Evolutionary conservation across 1,140 invertebrate species (phyloP), one percentile per base, ranked within the genome.

Genomic region (Rhyzopertha dominica): DNA sequence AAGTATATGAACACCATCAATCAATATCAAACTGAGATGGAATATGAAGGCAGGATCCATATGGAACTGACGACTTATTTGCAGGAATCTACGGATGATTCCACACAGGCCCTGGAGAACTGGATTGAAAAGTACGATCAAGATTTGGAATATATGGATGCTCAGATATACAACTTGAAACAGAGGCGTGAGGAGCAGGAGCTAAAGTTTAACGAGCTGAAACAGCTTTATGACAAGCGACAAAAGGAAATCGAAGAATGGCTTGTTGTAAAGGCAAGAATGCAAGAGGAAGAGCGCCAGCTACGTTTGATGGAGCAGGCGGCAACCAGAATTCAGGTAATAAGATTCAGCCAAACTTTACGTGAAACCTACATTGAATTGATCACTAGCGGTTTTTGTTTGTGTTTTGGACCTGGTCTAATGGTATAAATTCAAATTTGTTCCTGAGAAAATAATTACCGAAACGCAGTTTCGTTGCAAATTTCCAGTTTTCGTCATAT

Each of bases 71-170:
- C 16, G 13, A 31, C 10, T 10, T 1, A 41, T 41, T 20, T 41
- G 4, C 23, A 40, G 25, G 34, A 39, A 28, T 46, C 18, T 30
- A 18, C 40, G 9, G 35, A 46, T 10, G 26, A 46, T 9, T 39
- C 17, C 16, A 5, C n/a, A 3, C 16, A 38, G 18, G 36, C 23
- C 5, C n/a, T 41, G 7, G 29, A 47, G 29, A 17, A 34, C 5
- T 47, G 37, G 37, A 47, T 47, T 37, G 20, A 42, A 9, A 17
- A 35, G 4, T 47, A 47, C 28, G 45, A 47, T 22, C 12, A 18
- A 7, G 45, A 31, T 25, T 25, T 32, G 3, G 45, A 47, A 7
- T 16, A 14, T 13, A 31, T 12, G 12, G 45, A 47, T 25, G n/a
- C 19, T 2, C 13, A 41, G 10, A 41, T 47, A 12, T 23, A 18